A percentile compares a stretch with the other conserved stretches of the same genome.
Evolutionary conservation across 2,888 invertebrate genomes (phyloP).

Genomic region (Apamea epomidion): DNA sequence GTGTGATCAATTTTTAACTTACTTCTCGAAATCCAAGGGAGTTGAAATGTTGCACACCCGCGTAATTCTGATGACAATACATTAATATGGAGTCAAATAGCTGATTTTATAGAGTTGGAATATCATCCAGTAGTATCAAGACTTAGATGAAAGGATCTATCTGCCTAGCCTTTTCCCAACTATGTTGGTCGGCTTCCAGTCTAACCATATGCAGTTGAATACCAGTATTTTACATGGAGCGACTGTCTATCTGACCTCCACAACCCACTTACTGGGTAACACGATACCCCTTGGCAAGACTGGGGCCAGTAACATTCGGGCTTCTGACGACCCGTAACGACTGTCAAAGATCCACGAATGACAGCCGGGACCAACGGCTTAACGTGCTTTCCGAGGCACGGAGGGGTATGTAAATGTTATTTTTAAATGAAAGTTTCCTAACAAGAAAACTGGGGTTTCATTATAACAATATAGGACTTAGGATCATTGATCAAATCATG

Average conservation of each 20-base stretch:
- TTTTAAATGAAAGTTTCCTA: background rate
- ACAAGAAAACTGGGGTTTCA: background rate
- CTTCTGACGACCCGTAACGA: background rate
- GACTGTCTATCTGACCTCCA: background rate
- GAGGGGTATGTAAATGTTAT: background rate
- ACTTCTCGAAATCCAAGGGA: constrained; percentile 42
- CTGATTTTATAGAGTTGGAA: background rate
- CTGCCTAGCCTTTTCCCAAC: background rate
- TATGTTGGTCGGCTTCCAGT: background rate
- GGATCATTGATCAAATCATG: background rate
- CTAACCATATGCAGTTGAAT: background rate
- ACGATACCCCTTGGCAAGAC: background rate
- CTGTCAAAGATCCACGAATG: background rate
- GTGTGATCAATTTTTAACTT: constrained; percentile 17
- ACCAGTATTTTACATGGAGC: background rate
- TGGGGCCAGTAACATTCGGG: background rate
- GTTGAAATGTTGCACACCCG: constrained; percentile 46
- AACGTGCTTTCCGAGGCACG: background rate
- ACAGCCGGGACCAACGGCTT: background rate
- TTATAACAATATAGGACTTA: background rate
- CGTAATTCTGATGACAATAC: constrained; percentile 44
- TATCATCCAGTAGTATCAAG: background rate
- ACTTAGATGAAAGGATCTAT: background rate
- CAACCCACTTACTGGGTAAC: background rate
- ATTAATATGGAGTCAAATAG: constrained; percentile 3